These are phyloP conservation scores for Drosophila carrolli DNA, from an alignment of 1,140 invertebrate genomes.

Conservation along the genomic window DNA sequence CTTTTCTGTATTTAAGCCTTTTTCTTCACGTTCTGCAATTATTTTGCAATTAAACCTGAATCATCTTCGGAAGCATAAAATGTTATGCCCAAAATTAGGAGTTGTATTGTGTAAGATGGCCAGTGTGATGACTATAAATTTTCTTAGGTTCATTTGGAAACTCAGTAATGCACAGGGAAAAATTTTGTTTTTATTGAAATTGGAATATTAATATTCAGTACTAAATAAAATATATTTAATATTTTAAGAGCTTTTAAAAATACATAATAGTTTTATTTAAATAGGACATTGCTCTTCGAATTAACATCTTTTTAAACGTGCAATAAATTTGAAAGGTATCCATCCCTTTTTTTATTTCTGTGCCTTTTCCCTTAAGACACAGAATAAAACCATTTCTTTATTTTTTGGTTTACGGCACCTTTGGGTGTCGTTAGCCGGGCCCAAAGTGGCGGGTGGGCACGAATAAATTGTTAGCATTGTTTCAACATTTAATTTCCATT, in stretches of 20 bases:
- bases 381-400: constrained; percentile 48
- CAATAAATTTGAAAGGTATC: neutral
- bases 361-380: constrained; percentile 9
- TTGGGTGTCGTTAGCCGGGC: constrained; percentile 63
- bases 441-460: constrained; percentile 27
- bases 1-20: constrained; percentile 36
- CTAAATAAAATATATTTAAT: no score
- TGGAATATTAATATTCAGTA: no score
- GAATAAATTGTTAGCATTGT: constrained; percentile 54
- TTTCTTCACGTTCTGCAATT: constrained; percentile 52
- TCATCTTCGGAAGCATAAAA: constrained; percentile 56
- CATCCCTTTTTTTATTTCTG: constrained; percentile 3
- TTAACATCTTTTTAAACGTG: neutral
- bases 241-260: no score
- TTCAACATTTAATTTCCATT: constrained; percentile 61
- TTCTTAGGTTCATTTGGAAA: neutral
- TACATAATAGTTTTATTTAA: no score
- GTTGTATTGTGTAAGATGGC: constrained; percentile 17
- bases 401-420: constrained; percentile 73
- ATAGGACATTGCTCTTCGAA: no score
- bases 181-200: neutral
- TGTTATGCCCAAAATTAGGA: constrained; percentile 10
- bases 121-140: neutral
- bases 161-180: neutral
- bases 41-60: constrained; percentile 68